Base-by-base conservation (phyloP, 2,113 vertebrate species). In the Lethenteron camtschaticum region DNA sequence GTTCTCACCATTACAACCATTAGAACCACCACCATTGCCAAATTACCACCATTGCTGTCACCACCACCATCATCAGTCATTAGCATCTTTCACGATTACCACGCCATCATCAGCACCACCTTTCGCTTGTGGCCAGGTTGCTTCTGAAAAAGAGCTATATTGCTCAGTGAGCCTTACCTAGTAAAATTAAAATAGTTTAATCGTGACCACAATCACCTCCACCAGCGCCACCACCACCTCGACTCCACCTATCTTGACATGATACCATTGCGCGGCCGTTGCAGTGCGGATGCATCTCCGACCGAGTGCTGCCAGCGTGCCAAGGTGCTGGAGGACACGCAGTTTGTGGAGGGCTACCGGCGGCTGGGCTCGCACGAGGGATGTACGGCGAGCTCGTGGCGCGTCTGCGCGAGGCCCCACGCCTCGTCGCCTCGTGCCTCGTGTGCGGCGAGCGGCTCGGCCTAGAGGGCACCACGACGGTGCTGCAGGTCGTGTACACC, bases 221-320 rank as follows among this genome's bases (percentile, higher is more conserved):
- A 41, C 1, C 92, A 97, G 75, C 92, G 96, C 72, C 85, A 90
- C 76, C n/a, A n/a, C n/a, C 96, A 99, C 81, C 81, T 99, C 7
- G 94, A 99, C 79, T 86, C 92, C 12, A 87, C 96, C 70, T 96
- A 96, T 77, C 87, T 99, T 99, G 74, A 99, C 92, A 69, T 96
- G 94, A 91, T 97, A 78, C 75, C 12, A 8, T 14, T 66, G 63
- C n/a, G 8, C 9, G 63, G 24, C 24, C 73, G 75, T 76, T 72
- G 10, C 71, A 97, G 94, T 77, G 92, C 83, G 68, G 90, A 99
- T 78, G 94, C 94, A 58, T 96, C 94, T 73, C 90, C 94, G 1
- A 90, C 94, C 9, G 92, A 99, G 75, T 99, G 94, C 78, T 99
- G 94, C 80, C 89, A 96, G 74, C 94, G 94, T 78, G 92, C 94